Evolutionary conservation across 2,113 vertebrate species (phyloP).

Genomic region (Alethe castanea): DNA sequence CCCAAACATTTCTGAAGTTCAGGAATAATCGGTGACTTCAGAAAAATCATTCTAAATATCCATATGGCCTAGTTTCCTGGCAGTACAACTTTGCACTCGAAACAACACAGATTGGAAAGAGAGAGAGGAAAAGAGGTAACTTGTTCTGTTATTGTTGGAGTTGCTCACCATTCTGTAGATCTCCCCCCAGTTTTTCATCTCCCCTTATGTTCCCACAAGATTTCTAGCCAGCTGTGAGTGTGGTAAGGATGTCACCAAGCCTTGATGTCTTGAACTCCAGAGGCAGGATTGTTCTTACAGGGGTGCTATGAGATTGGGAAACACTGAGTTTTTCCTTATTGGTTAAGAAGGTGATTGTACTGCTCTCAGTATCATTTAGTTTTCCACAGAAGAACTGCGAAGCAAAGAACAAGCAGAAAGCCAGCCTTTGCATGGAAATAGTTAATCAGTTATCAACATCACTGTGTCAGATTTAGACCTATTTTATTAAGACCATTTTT

Average conservation of each 20-base stretch:
- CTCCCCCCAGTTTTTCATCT: not conserved
- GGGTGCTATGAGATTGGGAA: not conserved
- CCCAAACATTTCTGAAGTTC: not conserved
- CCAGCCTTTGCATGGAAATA: not conserved
- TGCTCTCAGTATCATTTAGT: not conserved
- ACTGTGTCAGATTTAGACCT: not conserved
- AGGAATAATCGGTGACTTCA: not conserved
- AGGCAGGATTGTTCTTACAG: not conserved
- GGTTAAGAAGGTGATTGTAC: not conserved
- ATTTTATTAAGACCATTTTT: not conserved
- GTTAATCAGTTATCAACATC: not conserved
- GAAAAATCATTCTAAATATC: not conserved
- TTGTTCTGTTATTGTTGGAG: not conserved
- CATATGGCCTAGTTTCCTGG: not conserved
- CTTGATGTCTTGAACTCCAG: not conserved
- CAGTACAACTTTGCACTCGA: not conserved
- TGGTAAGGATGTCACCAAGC: not conserved
- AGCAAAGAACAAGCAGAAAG: not conserved
- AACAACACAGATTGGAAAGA: not conserved
- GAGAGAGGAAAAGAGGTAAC: not conserved
- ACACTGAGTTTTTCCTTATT: not conserved
- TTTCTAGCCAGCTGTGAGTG: not conserved
- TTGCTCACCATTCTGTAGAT: not conserved
- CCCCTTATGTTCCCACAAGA: not conserved
- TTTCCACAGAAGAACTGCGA: not conserved